phyloP scores from a whole-genome alignment of 2,888 invertebrate genomes.

The Ganaspis brasiliensis region DNA sequence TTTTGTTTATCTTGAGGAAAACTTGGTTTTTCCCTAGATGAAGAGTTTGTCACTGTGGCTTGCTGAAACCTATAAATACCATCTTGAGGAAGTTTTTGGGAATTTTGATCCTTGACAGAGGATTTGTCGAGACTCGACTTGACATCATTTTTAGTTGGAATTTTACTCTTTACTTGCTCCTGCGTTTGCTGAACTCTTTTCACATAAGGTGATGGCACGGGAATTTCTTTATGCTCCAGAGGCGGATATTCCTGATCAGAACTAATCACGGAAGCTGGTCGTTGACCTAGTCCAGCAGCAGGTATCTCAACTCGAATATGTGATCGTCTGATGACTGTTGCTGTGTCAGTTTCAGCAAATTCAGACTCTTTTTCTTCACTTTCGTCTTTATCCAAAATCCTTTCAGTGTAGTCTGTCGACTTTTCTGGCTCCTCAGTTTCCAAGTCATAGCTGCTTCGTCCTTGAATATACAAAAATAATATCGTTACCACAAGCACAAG shows the following conservation, averaged over 20 bases:
- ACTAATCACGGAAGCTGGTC: slow-evolving; percentile 86
- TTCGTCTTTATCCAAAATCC: slow-evolving; percentile 65
- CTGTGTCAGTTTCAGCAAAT: slow-evolving; percentile 75
- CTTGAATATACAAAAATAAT: slow-evolving; percentile 61
- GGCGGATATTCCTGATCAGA: slow-evolving; percentile 76
- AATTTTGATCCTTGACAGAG: slow-evolving; percentile 48
- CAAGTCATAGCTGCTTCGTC: slow-evolving; percentile 77
- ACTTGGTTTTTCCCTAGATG: slow-evolving; percentile 61
- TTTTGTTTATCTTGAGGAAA: slow-evolving; percentile 63
- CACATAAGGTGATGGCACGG: slow-evolving; percentile 69
- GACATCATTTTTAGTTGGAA: slow-evolving; percentile 47
- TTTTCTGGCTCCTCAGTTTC: slow-evolving; percentile 73
- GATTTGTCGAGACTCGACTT: slow-evolving; percentile 55
- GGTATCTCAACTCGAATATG: slow-evolving; percentile 84
- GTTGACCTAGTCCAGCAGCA: slow-evolving; percentile 84
- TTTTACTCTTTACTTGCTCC: slow-evolving; percentile 52
- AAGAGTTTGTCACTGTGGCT: slow-evolving; percentile 62
- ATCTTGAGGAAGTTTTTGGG: slow-evolving; percentile 62
- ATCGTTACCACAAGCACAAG: not conserved
- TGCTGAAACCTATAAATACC: slow-evolving; percentile 70
- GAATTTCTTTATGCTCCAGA: slow-evolving; percentile 73
- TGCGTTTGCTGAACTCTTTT: slow-evolving; percentile 67
- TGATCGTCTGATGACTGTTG: slow-evolving; percentile 77
- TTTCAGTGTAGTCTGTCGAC: slow-evolving; percentile 69
- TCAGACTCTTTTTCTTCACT: slow-evolving; percentile 69